A percentile compares a stretch with the other conserved stretches of the same genome.
These are phyloP conservation scores for Pollachius pollachius DNA, from an alignment of 2,113 vertebrate genomes.

Conservation along the genomic window DNA sequence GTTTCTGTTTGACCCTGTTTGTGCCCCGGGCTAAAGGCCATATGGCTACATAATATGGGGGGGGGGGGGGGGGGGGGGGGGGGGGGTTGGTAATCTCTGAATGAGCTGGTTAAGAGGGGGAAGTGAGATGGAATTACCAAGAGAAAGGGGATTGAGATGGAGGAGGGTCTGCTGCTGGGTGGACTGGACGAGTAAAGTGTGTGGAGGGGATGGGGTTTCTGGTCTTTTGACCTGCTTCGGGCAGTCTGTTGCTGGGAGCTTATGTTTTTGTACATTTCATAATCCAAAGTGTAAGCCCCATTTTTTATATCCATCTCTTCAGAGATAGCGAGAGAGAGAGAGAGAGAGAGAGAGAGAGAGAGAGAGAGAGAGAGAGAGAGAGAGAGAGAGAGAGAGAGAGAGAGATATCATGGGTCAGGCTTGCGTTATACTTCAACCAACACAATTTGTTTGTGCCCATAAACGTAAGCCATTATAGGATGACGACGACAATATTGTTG, in stretches of 20 bases:
- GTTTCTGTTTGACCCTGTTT: slow-evolving; percentile 44
- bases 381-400: background rate
- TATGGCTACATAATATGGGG: background rate
- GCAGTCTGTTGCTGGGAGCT: slow-evolving; percentile 8
- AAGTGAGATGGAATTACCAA: background rate
- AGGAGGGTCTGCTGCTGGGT: slow-evolving; percentile 1
- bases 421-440: slow-evolving; percentile 51
- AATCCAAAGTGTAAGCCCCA: slow-evolving; percentile 69
- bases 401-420: background rate
- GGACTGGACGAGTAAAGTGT: slow-evolving; percentile 15
- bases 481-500: background rate
- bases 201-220: slow-evolving; percentile 34
- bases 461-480: background rate
- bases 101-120: background rate
- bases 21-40: slow-evolving; percentile 26
- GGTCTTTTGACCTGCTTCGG: slow-evolving; percentile 51
- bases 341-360: background rate
- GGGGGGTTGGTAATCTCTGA: background rate
- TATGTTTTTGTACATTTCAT: slow-evolving; percentile 48
- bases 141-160: background rate
- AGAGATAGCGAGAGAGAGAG: too few species aligned
- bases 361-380: background rate
- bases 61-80: background rate
- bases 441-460: slow-evolving; percentile 12
- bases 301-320: too few species aligned